Conservation (phyloP, 1,140 invertebrate species). For the Trichonephila inaurata region DNA sequence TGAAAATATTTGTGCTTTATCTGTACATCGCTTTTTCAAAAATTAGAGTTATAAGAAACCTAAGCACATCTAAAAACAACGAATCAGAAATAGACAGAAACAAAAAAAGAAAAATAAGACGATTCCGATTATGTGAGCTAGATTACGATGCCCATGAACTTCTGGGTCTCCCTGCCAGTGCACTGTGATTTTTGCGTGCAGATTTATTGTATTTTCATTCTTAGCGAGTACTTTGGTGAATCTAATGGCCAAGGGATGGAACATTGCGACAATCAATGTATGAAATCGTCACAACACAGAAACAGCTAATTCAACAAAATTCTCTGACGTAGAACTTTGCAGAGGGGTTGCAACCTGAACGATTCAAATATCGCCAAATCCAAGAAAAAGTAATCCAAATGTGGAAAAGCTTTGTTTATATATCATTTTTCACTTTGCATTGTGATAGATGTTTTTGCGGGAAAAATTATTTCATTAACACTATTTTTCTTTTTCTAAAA, state of each 20-base stretch:
- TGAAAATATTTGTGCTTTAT: too few species aligned
- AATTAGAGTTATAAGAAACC: too few species aligned
- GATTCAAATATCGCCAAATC: background rate
- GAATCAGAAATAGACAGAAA: background rate
- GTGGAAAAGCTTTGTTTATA: too few species aligned
- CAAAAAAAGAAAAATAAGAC: background rate
- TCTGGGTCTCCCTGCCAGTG: background rate
- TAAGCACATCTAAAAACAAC: background rate
- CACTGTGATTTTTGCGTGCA: background rate
- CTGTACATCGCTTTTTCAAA: too few species aligned
- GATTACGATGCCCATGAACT: slow-evolving; percentile 11
- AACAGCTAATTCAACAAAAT: slow-evolving; percentile 33
- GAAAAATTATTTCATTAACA: too few species aligned
- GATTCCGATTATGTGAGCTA: background rate
- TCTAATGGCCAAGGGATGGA: background rate
- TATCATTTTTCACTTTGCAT: too few species aligned
- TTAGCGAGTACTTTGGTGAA: background rate
- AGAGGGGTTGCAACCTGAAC: slow-evolving; percentile 17
- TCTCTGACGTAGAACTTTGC: slow-evolving; percentile 7
- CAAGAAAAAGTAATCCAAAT: background rate
- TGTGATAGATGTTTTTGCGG: too few species aligned
- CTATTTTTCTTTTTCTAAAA: too few species aligned
- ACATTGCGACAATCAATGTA: slow-evolving; percentile 40
- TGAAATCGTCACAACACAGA: background rate
- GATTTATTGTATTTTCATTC: slow-evolving; percentile 16